These are phyloP conservation scores for Gila robusta DNA, from an alignment of 2,797 vertebrate species.

Conservation along the genomic window DNA sequence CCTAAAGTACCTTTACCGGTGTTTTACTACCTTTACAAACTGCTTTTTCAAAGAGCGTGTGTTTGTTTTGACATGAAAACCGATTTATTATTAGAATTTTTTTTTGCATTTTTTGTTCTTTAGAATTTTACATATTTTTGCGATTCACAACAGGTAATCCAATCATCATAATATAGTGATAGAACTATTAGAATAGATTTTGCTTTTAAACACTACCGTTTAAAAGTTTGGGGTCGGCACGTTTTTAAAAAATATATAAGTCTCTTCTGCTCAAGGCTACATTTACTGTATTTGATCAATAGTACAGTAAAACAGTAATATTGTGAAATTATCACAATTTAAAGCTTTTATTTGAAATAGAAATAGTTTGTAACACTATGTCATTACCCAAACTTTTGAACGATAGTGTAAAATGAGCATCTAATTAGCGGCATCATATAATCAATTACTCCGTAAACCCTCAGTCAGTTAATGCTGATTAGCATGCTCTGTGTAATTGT, in stretches of 20 bases:
- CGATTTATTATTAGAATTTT: neutral
- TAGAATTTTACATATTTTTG: neutral
- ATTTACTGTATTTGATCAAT: neutral
- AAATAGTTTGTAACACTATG: neutral
- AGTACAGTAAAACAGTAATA: neutral
- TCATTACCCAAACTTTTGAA: neutral
- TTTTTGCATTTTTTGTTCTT: neutral
- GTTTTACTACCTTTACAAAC: neutral
- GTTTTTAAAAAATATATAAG: neutral
- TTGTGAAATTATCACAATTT: neutral
- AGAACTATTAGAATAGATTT: neutral
- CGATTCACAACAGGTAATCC: neutral
- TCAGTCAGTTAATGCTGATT: slow-evolving; percentile 4
- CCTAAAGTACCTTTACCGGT: neutral
- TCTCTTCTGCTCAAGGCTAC: neutral
- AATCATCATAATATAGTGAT: neutral
- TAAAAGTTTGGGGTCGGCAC: neutral
- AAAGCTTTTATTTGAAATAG: neutral
- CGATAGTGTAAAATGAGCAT: neutral
- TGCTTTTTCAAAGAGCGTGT: neutral
- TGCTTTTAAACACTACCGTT: neutral
- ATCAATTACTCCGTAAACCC: neutral
- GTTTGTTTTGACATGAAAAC: neutral
- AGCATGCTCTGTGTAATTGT: neutral
- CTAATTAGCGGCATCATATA: neutral